Percentiles rank a stretch among this genome's conserved stretches.
Conservation (phyloP, 2,888 invertebrate genomes). For the Glyphotaelius pellucidus region DNA sequence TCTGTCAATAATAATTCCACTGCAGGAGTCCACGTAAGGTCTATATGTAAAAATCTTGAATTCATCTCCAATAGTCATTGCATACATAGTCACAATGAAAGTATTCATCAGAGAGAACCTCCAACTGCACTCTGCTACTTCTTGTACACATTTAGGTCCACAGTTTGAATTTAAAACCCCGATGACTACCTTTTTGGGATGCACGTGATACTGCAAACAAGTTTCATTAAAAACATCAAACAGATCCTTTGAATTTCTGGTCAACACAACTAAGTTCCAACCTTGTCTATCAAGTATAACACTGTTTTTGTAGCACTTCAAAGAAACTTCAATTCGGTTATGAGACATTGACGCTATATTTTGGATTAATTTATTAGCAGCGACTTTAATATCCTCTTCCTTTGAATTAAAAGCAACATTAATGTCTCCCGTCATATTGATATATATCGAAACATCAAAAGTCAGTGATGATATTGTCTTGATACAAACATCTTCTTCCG, state of each 20-base stretch:
- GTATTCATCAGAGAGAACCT: conserved; percentile 18
- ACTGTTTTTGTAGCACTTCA: background rate
- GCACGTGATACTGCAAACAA: background rate
- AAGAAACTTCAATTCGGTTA: background rate
- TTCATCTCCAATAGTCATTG: background rate
- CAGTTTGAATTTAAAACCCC: conserved; percentile 34
- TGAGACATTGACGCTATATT: background rate
- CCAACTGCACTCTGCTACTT: conserved; percentile 10
- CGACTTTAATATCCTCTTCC: background rate
- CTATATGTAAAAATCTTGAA: background rate
- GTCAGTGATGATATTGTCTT: background rate
- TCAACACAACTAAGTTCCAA: background rate
- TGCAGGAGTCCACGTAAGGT: background rate
- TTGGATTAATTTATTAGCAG: background rate
- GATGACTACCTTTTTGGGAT: conserved; percentile 9
- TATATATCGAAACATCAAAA: background rate
- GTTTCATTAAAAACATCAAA: background rate
- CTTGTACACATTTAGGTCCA: background rate
- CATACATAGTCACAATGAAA: background rate
- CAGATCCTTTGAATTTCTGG: conserved; percentile 1
- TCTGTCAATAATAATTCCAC: background rate
- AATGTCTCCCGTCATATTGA: background rate
- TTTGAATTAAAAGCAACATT: background rate
- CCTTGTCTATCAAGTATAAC: background rate
- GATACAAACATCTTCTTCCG: background rate